phyloP scores from a whole-genome alignment of 64 coral and sea anemone genomes.

The Hydrozoanthus tunicans region DNA sequence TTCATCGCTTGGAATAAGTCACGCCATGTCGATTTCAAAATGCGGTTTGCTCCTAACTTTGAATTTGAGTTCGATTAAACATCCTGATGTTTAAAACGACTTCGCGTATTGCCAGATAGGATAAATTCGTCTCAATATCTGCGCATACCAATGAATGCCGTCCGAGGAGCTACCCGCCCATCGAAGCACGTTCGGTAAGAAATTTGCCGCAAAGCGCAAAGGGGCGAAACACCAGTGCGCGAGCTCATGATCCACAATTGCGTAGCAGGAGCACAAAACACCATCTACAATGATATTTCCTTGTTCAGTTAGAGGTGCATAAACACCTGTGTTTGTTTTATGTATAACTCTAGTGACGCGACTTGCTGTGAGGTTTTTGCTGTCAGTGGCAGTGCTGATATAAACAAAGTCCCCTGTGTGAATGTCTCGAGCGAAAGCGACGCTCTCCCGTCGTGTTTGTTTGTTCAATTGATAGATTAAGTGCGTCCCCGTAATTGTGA shows the following conservation, averaged over 20 bases:
- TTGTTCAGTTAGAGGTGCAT: slow-evolving; percentile 82
- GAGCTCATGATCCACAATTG: slow-evolving; percentile 44
- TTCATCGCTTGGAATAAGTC: slow-evolving; percentile 34
- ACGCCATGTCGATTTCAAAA: slow-evolving; percentile 28
- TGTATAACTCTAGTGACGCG: slow-evolving; percentile 35
- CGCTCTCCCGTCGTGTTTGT: slow-evolving; percentile 61
- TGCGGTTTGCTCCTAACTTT: neutral
- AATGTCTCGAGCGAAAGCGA: slow-evolving; percentile 57
- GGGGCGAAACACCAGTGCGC: slow-evolving; percentile 85
- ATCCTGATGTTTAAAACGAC: neutral
- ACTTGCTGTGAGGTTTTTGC: slow-evolving; percentile 59
- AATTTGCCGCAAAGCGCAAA: slow-evolving; percentile 47
- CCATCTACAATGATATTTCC: slow-evolving; percentile 78
- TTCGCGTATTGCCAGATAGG: slow-evolving; percentile 44
- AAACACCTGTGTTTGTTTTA: slow-evolving; percentile 46
- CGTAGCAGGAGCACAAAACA: slow-evolving; percentile 77
- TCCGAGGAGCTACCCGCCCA: neutral
- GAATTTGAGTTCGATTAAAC: neutral
- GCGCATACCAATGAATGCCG: slow-evolving; percentile 82
- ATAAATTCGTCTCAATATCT: slow-evolving; percentile 48
- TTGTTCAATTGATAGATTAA: slow-evolving; percentile 94
- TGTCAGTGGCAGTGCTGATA: slow-evolving; percentile 37
- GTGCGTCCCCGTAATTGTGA: slow-evolving; percentile 79
- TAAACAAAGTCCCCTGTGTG: slow-evolving; percentile 76
- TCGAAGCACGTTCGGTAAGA: slow-evolving; percentile 47